Conservation (phyloP, 2,888 invertebrate species). For the Andrena flavipes region DNA sequence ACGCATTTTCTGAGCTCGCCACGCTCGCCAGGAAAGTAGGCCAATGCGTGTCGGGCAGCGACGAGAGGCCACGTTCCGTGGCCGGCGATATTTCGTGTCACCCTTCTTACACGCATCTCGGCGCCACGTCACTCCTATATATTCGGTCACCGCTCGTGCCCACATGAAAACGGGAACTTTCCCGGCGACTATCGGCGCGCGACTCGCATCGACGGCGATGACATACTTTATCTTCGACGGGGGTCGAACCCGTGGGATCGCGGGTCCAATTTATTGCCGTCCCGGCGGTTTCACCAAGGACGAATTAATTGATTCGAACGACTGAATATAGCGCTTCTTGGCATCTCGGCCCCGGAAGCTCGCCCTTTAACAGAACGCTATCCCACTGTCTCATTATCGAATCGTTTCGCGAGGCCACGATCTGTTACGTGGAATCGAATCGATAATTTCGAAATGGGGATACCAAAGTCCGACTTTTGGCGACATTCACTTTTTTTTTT, state of each 20-base stretch:
- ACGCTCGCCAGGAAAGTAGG: conserved; percentile 57
- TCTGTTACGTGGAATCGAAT: no score
- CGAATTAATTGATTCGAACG: conserved; percentile 44
- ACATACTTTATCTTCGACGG: conserved; percentile 60
- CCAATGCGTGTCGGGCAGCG: conserved; percentile 52
- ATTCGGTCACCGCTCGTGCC: conserved; percentile 47
- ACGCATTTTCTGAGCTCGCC: conserved; percentile 14
- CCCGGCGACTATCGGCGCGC: conserved; percentile 53
- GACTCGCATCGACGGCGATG: conserved; percentile 57
- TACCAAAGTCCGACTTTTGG: no score
- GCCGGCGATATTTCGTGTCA: conserved; percentile 63
- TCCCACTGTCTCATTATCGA: not conserved
- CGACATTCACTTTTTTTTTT: no score
- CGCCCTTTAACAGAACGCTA: not conserved
- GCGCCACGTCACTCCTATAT: conserved; percentile 63
- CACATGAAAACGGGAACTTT: conserved; percentile 63
- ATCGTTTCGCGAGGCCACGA: no score
- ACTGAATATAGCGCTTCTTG: not conserved
- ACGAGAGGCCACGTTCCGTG: conserved; percentile 48
- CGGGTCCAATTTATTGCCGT: conserved; percentile 49
- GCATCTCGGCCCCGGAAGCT: conserved; percentile 1
- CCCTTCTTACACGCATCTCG: conserved; percentile 61
- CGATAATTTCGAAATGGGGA: no score
- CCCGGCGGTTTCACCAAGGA: conserved; percentile 39
- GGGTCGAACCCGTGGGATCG: conserved; percentile 46